Base-by-base conservation (phyloP, 2,888 invertebrate species). In the Limnephilus marmoratus region DNA sequence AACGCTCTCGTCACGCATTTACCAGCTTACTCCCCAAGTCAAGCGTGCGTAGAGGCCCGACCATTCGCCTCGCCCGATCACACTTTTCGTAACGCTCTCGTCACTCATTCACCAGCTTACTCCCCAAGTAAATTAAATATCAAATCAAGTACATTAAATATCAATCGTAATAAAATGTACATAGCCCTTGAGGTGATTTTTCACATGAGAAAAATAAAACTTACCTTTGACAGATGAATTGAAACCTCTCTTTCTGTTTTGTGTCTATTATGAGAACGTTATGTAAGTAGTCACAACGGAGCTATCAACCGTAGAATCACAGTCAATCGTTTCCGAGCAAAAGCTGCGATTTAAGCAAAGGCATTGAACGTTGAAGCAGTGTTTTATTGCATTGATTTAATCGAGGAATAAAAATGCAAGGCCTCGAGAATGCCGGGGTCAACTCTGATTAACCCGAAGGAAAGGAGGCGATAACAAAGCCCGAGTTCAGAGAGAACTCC, bases 381-480 rank as follows among this genome's bases (percentile, higher is more conserved):
- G 86, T 45, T 68, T 87, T 87, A 31, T 68, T 29, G 87, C 53
- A 87, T 34, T 87, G 87, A 87, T 87, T 87, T 31, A 68, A 68
- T 87, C 53, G 31, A 53, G 3, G 68, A 53, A 87, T 87, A 34
- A 68, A 86, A 87, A 68, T 53, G 87, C 87, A 68, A 87, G 68
- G 87, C 53, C 34, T 53, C 29, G 68, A 85, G 85, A 41, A 85
- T 31, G 31, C 68, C 24, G 87, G 41, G 87, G 68, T 87, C 87
- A 87, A 29, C 1, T 68, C 34, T 87, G 53, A 68, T 87, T 87
- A 31, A 87, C 87, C 87, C 24, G 34, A 31, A 29, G 68, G 29
- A 87, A 34, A 87, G 87, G 34, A 29, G 68, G 53, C 31, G 18
- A 87, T 87, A 68, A 53, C 87, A 87, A 87, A 13, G 15, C 24